Evolutionary conservation across 2,113 vertebrate species (phyloP).

Genomic region (Charina bottae): DNA sequence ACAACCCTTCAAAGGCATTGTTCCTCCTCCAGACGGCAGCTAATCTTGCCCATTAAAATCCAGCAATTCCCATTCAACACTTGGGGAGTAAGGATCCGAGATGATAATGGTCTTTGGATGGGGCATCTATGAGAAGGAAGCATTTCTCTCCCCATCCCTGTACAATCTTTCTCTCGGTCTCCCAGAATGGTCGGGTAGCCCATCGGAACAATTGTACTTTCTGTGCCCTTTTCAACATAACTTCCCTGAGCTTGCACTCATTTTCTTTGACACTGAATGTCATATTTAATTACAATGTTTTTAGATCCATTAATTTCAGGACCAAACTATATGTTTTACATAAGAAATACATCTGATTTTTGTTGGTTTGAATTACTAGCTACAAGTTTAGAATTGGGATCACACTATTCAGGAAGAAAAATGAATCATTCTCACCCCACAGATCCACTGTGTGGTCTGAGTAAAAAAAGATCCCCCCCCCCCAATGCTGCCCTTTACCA

Average conservation of each 20-base stretch:
- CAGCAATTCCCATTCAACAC: background rate
- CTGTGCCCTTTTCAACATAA: background rate
- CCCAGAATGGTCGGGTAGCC: background rate
- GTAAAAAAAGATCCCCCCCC: background rate
- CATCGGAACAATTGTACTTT: background rate
- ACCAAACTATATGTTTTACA: background rate
- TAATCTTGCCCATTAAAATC: background rate
- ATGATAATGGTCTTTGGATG: background rate
- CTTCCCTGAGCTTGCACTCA: too few species aligned
- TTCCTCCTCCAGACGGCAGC: background rate
- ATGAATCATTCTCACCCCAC: background rate
- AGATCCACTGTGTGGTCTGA: background rate
- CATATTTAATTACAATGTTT: accelerated
- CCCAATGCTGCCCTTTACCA: background rate
- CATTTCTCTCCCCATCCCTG: background rate
- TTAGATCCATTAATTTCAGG: background rate
- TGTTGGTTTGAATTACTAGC: background rate
- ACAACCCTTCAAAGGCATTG: background rate
- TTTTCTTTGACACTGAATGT: conserved; percentile 13
- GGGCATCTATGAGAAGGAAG: background rate
- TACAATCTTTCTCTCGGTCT: background rate
- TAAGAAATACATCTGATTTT: background rate
- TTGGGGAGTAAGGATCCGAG: background rate
- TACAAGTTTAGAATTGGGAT: background rate
- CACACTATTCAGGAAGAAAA: background rate